Evolutionary conservation across 1,140 invertebrate genomes (phyloP), one percentile per base, ranked within the genome.

Genomic region (Drosophila seguyi): DNA sequence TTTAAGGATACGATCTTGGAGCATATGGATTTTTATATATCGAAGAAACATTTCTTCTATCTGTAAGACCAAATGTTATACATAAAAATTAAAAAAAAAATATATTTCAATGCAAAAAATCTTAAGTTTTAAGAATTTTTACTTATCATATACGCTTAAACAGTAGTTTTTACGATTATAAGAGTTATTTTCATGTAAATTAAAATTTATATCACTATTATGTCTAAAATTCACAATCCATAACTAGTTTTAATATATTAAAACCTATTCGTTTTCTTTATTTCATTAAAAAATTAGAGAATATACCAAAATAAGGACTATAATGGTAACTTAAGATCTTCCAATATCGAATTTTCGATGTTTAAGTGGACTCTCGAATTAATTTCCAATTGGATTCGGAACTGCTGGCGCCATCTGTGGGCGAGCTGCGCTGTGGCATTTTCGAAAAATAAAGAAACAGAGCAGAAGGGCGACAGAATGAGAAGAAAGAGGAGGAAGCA

Each of bases 401-500:
- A 47, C 50, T 52, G 27, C 36, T 81, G 65, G 82, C 82, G 82
- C 78, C 82, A 86, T 52, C 83, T 78, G 59, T 63, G 55, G 78
- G 39, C 29, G 11, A 34, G 5, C 34, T 34, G 14, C 48, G 18
- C 29, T 62, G 5, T 22, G 42, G 42, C 42, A 45, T 45, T 65
- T 41, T n/a, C 52, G 18, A 27, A 68, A 44, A 56, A 27, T 6
- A 29, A 22, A 36, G 59, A 66, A 62, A 65, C 36, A 67, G 31
- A 58, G 27, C 36, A 52, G 41, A 39, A 67, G 44, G 47, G 47
- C 47, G n/a, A 29, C 25, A 18, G 47, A n/a, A 29, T 25, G 25
- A 48, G 25, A 50, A 47, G 44, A 22, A 45, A 16, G 20, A 7
- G 6, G 14, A 47, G n/a, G 16, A 50, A 29, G 47, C 25, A 29